Evolutionary conservation across 1,140 invertebrate genomes (phyloP).

Genomic region (Drosophila arawakana): DNA sequence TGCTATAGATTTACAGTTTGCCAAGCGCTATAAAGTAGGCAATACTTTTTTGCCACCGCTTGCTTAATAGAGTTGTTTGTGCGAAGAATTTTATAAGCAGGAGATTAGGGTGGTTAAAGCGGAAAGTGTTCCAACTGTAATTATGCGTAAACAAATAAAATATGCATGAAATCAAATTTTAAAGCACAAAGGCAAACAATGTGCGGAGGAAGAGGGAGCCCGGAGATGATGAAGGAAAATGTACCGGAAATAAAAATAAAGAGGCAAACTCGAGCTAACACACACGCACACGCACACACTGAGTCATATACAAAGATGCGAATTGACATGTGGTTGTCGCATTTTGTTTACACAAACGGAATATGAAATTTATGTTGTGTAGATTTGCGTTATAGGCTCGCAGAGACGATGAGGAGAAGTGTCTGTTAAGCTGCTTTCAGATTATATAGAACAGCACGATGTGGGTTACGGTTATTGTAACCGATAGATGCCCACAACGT

Average conservation of each 20-base stretch:
- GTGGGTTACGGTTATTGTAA: conserved; percentile 13
- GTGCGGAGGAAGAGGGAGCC: too few species aligned
- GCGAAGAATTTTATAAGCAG: not conserved
- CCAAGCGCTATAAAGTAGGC: conserved; percentile 7
- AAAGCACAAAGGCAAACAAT: conserved; percentile 53
- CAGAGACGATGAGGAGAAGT: not conserved
- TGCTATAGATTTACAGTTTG: conserved; percentile 8
- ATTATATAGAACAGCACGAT: conserved; percentile 20
- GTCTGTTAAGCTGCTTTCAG: conserved; percentile 31
- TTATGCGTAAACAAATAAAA: conserved; percentile 69
- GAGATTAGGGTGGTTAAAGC: not conserved
- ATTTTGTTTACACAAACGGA: conserved; percentile 71
- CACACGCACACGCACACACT: conserved; percentile 2
- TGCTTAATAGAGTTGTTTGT: not conserved
- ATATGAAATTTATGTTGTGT: conserved; percentile 62
- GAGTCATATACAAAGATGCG: conserved; percentile 4
- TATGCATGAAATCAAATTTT: conserved; percentile 66
- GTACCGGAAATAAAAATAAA: not conserved
- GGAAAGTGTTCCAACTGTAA: conserved; percentile 1
- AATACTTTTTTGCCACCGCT: conserved; percentile 28
- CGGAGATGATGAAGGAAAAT: not conserved
- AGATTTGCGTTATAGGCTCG: not conserved
- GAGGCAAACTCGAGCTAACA: conserved; percentile 1
- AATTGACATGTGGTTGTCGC: conserved; percentile 69
- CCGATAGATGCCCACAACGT: conserved; percentile 27